Evolutionary conservation across 2,888 invertebrate species (phyloP).

Genomic region (Ariolimax columbianus): DNA sequence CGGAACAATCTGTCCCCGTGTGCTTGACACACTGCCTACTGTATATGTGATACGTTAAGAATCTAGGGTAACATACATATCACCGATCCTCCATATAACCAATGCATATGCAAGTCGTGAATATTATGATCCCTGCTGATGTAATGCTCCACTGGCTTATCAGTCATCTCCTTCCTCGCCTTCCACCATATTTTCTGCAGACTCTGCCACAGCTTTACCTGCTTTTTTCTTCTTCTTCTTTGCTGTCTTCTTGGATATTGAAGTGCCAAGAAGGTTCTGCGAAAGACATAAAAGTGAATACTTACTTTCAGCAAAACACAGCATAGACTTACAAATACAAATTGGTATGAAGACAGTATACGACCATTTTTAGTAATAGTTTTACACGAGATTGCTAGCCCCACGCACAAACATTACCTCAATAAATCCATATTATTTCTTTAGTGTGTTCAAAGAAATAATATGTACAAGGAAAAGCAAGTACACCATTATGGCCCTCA

Average conservation of each 20-base stretch:
- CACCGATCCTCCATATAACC: not conserved
- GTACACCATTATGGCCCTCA: too few species aligned
- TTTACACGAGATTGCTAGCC: too few species aligned
- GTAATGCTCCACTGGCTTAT: not conserved
- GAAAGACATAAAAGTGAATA: conserved; percentile 56
- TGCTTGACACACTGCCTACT: not conserved
- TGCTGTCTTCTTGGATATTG: conserved; percentile 87
- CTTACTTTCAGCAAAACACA: too few species aligned
- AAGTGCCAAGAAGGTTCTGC: conserved; percentile 86
- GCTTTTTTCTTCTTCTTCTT: conserved; percentile 96
- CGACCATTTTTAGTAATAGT: too few species aligned
- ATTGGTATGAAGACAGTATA: not conserved
- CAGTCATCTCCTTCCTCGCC: conserved; percentile 41
- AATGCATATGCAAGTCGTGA: not conserved
- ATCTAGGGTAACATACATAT: not conserved
- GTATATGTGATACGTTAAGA: not conserved
- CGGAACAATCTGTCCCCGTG: not conserved
- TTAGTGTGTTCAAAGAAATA: too few species aligned
- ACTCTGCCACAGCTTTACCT: conserved; percentile 80
- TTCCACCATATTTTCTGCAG: conserved; percentile 50
- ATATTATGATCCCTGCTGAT: not conserved
- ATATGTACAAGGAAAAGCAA: too few species aligned
- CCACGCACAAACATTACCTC: too few species aligned
- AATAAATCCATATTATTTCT: too few species aligned
- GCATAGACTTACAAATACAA: not conserved